Base-by-base conservation (phyloP, 2,888 invertebrate species). In the Lithophane socia region DNA sequence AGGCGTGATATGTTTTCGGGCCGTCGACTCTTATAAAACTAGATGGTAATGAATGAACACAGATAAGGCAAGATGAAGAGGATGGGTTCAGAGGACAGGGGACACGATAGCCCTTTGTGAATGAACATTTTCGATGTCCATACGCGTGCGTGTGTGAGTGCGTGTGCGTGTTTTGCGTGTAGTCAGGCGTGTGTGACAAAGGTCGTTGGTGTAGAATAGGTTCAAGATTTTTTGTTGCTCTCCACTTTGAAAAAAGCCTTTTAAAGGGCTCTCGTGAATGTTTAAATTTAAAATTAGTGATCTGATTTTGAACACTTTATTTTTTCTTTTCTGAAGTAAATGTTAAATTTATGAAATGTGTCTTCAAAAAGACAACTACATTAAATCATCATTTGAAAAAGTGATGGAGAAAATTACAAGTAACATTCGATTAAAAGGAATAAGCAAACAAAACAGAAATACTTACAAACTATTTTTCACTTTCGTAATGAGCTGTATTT, bases 41-140 rank as follows among this genome's bases (percentile, higher is more conserved):
- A 96, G 96, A 96, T 96, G 94, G 95, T 96, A 96, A 96, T 96
- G 96, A 96, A 96, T 96, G 96, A 96, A 96, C 93, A 78, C 89
- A 95, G 96, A 96, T 96, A 96, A 96, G 93, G 86, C 89, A 91
- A 94, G 95, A 94, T 91, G 94, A 93, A 94, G 93, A 93, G 94
- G 93, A 93, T 92, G 94, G 92, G 93, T 92, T 92, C 92, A 92
- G 92, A 91, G 92, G 93, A 93, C 93, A 92, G 89, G 92, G 91
- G 94, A 94, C 94, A 93, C 93, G 93, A 93, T 92, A 90, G 90
- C 89, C 92, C 93, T 93, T 94, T 92, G 91, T 96, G 94, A 95
- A 95, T 95, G 95, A 93, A 94, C 92, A 90, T 91, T 92, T 90
- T 90, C 86, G 87, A 86, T 86, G 87, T 82, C 81, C 83, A 75